Evolutionary conservation across 2,113 vertebrate genomes (phyloP), one percentile per base, ranked within the genome.

Genomic region (Paramisgurnus dabryanus): DNA sequence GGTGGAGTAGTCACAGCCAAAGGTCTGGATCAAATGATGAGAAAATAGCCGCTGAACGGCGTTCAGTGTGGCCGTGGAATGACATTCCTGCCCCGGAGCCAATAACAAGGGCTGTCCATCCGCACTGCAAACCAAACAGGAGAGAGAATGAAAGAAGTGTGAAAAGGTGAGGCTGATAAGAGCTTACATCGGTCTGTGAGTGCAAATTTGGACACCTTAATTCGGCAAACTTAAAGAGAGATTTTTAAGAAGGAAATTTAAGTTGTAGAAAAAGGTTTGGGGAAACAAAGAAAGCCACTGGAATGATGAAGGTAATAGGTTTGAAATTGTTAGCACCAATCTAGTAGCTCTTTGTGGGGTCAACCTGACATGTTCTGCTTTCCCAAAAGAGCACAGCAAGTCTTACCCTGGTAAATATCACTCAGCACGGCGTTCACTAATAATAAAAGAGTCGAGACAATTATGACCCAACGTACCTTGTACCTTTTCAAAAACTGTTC

Each of bases 1-100:
- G 34, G 98, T 97, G 67, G 96, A 98, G 89, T 99, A 99, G 90
- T 99, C 98, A 82, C 98, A 99, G 75, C 97, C 95, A 0, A 96
- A 98, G 0, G 93, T 96, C 87, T 98, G 96, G 85, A 99, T 94
- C 95, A 99, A 96, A 88, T 99, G 97, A 91, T 96, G 95, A 0
- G 96, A 95, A 93, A 99, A 99, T 87, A 99, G 97, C 61, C 95
- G 94, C 89, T 99, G 98, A 83, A 99, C 91, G 53, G 92, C 92
- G 80, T 95, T 98, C 60, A 99, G 93, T 93, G 96, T 98, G 34
- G 93, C 93, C 0, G 96, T 99, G 34, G 97, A 96, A 67, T 96
- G 95, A 58, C 96, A 95, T 0, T 95, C 95, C 1, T 96, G 95
- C 80, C 98, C 96, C 5, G 96, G 95, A 45, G 96, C 95, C 69